Percentiles rank a stretch among this genome's conserved stretches.
Conservation (phyloP, 1,140 invertebrate genomes). For the Atta cephalotes region DNA sequence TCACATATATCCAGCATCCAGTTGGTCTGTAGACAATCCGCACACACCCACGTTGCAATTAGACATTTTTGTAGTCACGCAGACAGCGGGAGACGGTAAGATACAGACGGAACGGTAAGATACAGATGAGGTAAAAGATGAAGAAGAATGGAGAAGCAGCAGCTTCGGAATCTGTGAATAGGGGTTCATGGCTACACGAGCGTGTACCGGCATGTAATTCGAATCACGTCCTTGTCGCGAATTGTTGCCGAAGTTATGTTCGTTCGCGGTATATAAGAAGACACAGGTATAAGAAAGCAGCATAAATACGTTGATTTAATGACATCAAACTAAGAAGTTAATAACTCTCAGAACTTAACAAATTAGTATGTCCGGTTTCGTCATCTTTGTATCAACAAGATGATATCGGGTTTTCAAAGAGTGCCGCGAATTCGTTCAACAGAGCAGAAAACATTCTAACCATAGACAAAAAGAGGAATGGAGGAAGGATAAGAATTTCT, state of each 20-base stretch:
- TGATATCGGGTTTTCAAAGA: slow-evolving; percentile 40
- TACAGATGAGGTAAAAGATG: not conserved
- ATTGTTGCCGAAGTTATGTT: slow-evolving; percentile 18
- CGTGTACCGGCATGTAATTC: slow-evolving; percentile 32
- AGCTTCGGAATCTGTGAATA: slow-evolving; percentile 59
- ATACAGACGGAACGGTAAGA: too few relatives aligned
- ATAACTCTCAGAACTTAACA: not conserved
- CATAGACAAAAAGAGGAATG: not conserved
- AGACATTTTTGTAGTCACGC: slow-evolving; percentile 71
- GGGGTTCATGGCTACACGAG: slow-evolving; percentile 71
- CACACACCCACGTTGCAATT: slow-evolving; percentile 68
- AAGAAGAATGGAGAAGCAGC: slow-evolving; percentile 41
- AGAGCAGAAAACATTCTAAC: slow-evolving; percentile 54
- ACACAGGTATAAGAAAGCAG: not conserved
- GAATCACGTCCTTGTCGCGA: slow-evolving; percentile 49
- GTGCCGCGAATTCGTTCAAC: slow-evolving; percentile 40
- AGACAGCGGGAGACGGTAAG: slow-evolving; percentile 19
- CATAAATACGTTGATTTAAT: slow-evolving; percentile 41
- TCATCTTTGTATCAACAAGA: slow-evolving; percentile 7
- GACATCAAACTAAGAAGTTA: not conserved
- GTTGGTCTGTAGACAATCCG: slow-evolving; percentile 27
- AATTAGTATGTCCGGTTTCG: not conserved
- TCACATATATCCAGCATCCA: slow-evolving; percentile 10
- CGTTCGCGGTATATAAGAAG: not conserved
- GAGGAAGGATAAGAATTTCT: slow-evolving; percentile 40